A percentile compares a stretch with the other conserved stretches of the same genome.
Evolutionary conservation across 2,797 vertebrate species (phyloP).

Genomic region (Hipposideros larvatus): DNA sequence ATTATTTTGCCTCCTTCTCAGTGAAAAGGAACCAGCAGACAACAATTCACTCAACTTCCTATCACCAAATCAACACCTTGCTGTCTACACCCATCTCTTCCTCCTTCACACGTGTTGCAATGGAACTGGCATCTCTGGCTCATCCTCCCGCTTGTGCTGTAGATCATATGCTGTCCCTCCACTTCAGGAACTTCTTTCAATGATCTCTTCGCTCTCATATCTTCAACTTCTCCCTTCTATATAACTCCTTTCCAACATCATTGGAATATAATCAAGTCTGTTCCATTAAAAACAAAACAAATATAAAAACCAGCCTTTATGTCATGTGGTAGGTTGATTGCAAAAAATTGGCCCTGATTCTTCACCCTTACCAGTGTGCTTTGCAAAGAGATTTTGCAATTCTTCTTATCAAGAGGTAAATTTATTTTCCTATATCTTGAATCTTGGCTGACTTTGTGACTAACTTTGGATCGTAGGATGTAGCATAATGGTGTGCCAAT

Average conservation of each 20-base stretch:
- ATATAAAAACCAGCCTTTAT: background rate
- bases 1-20: background rate
- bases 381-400: background rate
- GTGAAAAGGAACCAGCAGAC: background rate
- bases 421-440: background rate
- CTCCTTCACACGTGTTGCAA: background rate
- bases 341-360: background rate
- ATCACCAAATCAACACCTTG: background rate
- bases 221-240: background rate
- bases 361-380: background rate
- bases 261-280: background rate
- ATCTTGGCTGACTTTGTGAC: background rate
- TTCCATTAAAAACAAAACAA: constrained; percentile 1
- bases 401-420: background rate
- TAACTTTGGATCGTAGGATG: background rate
- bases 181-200: background rate
- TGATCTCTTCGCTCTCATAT: background rate
- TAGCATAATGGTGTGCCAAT: background rate
- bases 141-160: background rate
- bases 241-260: background rate
- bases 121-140: background rate
- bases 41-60: background rate
- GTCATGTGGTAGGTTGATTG: background rate
- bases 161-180: background rate
- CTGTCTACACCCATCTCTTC: background rate